Percentiles rank a stretch among this genome's conserved stretches.
These are phyloP conservation scores for Eupithecia tripunctaria DNA, from an alignment of 2,888 invertebrate genomes.

Conservation along the genomic window DNA sequence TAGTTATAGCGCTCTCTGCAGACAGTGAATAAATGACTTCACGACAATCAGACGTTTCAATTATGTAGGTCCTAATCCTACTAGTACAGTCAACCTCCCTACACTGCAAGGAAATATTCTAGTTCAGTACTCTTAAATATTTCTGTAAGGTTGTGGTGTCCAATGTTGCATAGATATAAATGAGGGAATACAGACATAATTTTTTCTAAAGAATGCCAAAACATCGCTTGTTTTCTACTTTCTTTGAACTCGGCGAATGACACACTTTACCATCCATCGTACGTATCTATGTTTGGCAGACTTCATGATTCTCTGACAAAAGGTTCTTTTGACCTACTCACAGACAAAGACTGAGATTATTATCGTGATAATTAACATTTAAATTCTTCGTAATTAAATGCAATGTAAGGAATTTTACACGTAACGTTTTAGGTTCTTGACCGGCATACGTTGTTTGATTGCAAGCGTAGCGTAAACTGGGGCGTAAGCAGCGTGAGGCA, in stretches of 20 bases:
- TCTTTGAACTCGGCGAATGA: constrained; percentile 29
- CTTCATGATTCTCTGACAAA: constrained; percentile 45
- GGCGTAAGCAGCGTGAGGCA: constrained; percentile 22
- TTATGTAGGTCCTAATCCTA: no score
- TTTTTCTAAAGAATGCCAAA: not conserved
- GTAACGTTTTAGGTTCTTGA: constrained; percentile 7
- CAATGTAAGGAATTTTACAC: constrained; percentile 16
- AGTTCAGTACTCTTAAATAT: no score
- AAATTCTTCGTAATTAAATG: constrained; percentile 17
- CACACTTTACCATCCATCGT: constrained; percentile 30
- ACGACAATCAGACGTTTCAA: no score
- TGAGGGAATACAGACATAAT: not conserved
- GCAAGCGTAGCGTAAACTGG: constrained; percentile 20
- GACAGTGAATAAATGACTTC: no score
- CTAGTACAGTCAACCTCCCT: no score
- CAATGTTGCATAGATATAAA: no score
- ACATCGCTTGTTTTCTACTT: constrained; percentile 7
- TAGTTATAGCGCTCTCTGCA: no score
- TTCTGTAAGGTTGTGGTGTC: no score
- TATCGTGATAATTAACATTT: not conserved
- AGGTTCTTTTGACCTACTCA: constrained; percentile 52
- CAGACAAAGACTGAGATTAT: constrained; percentile 41
- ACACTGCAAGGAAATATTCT: no score
- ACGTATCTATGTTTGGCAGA: constrained; percentile 48
- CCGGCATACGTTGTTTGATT: constrained; percentile 9